Percentiles rank a stretch among this genome's conserved stretches.
Evolutionary conservation across 1,140 invertebrate species (phyloP).

Genomic region (Dendroctonus valens): DNA sequence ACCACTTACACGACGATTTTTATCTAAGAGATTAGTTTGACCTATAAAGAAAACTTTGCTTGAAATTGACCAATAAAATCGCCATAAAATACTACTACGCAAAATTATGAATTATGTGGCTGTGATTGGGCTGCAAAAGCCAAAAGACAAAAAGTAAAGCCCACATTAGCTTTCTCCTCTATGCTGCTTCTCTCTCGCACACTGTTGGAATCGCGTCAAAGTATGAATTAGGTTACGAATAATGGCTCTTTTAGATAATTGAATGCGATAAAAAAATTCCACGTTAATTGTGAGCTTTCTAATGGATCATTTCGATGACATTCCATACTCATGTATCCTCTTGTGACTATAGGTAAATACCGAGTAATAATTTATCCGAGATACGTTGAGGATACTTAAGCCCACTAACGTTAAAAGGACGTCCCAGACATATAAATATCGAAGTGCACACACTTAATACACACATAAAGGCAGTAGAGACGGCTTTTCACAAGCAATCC

Average conservation of each 20-base stretch:
- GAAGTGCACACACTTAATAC: constrained; percentile 29
- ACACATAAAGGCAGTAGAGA: constrained; percentile 27
- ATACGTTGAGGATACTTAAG: constrained; percentile 4
- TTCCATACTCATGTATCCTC: background rate
- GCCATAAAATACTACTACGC: constrained; percentile 8
- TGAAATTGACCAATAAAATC: constrained; percentile 13
- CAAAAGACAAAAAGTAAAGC: no score
- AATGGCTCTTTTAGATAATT: no score
- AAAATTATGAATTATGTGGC: background rate
- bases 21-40: constrained; percentile 6
- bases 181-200: no score
- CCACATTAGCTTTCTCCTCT: no score
- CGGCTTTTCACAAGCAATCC: constrained; percentile 28
- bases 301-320: background rate
- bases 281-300: background rate
- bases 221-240: no score
- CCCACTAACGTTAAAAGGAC: constrained; percentile 14
- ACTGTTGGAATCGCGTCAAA: no score
- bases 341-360: background rate
- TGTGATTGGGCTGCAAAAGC: no score
- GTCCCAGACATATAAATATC: constrained; percentile 33
- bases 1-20: background rate
- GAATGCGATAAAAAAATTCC: background rate
- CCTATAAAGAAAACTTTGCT: constrained; percentile 10
- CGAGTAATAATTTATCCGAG: background rate